phyloP scores from a whole-genome alignment of 2,113 vertebrate genomes.

The Cygnus buccinator region DNA sequence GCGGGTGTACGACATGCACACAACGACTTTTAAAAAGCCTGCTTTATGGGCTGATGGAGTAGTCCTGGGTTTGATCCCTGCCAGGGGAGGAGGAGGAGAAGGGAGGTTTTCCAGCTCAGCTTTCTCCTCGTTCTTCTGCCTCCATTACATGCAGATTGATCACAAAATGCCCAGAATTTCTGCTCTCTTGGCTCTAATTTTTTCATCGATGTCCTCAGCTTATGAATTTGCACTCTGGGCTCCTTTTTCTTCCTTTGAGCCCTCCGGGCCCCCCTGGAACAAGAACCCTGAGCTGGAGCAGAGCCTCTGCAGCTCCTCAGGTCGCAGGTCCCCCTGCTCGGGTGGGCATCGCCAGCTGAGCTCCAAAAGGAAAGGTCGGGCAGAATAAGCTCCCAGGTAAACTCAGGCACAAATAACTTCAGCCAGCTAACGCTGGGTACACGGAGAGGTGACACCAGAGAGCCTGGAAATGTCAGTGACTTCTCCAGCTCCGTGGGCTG shows the following conservation, averaged over 20 bases:
- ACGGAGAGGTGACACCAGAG: neutral
- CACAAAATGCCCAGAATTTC: neutral
- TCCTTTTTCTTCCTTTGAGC: neutral
- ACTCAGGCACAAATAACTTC: neutral
- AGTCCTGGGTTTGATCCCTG: neutral
- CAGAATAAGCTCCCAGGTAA: neutral
- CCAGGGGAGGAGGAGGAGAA: neutral
- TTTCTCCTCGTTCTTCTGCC: neutral
- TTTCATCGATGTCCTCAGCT: neutral
- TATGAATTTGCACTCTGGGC: neutral
- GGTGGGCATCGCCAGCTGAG: neutral
- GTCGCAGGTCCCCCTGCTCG: neutral
- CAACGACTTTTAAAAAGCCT: neutral
- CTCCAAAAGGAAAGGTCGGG: neutral
- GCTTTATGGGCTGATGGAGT: neutral
- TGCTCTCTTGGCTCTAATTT: neutral
- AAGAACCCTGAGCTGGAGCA: neutral
- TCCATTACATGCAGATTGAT: neutral
- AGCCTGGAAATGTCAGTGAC: neutral
- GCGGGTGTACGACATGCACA: neutral
- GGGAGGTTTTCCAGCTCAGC: neutral
- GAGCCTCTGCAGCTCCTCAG: neutral
- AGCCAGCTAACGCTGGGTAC: neutral
- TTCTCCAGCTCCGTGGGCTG: neutral
- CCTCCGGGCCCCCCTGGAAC: neutral